Evolutionary conservation across 1,140 invertebrate genomes (phyloP).

Genomic region (Caenorhabditis elegans): DNA sequence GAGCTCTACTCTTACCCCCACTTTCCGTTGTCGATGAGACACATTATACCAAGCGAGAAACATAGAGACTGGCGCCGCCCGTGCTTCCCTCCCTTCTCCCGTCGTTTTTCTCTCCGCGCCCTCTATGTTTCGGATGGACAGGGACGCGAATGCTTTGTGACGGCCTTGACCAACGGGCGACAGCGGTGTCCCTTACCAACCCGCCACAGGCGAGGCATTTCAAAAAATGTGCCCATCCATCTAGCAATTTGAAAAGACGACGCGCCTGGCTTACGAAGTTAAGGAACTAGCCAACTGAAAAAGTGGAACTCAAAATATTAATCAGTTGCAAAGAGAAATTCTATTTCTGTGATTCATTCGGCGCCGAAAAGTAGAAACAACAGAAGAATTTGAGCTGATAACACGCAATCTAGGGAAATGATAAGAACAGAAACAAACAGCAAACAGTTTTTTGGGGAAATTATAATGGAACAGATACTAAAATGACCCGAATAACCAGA

Average conservation of each 20-base stretch:
- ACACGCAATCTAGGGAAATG: neutral
- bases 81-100: neutral
- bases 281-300: too few species aligned
- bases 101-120: neutral
- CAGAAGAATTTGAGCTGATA: neutral
- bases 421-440: neutral
- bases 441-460: neutral
- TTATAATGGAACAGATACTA: neutral
- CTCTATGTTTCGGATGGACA: neutral
- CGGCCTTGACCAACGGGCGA: neutral
- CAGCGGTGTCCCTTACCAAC: neutral
- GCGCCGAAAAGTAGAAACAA: too few species aligned
- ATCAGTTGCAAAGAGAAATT: too few species aligned
- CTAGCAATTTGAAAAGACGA: neutral
- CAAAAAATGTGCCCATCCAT: neutral
- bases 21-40: slow-evolving; percentile 1
- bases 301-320: too few species aligned
- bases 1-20: neutral
- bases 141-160: neutral
- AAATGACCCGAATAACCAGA: neutral
- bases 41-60: slow-evolving; percentile 28
- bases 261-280: too few species aligned
- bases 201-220: neutral
- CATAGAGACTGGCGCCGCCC: slow-evolving; percentile 22
- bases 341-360: too few species aligned